Evolutionary conservation across 2,113 vertebrate species (phyloP).

Genomic region (Lipotes vexillifer): DNA sequence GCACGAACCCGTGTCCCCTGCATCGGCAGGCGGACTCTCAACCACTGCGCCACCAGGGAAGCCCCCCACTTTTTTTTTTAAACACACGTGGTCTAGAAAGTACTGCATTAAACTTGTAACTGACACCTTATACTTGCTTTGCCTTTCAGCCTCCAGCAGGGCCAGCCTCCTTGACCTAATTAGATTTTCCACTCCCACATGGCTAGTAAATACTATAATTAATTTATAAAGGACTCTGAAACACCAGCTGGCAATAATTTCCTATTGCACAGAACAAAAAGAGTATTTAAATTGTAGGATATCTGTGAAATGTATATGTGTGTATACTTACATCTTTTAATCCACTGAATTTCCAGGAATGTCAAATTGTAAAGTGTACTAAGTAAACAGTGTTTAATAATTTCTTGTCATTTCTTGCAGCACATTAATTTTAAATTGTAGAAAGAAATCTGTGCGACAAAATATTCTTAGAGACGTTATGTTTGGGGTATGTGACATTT

Average conservation of each 20-base stretch:
- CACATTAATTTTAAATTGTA: conserved; percentile 31
- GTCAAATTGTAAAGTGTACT: neutral
- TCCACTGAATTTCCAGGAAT: conserved; percentile 31
- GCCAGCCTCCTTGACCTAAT: conserved; percentile 64
- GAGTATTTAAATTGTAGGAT: neutral
- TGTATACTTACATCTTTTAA: neutral
- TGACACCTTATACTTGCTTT: conserved; percentile 14
- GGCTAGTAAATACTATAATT: conserved; percentile 61
- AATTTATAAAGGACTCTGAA: conserved; percentile 68
- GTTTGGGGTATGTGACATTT: neutral
- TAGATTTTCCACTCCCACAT: conserved; percentile 46
- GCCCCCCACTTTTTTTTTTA: neutral
- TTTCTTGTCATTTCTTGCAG: conserved; percentile 21
- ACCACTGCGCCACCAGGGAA: too few species aligned
- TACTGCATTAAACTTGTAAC: neutral
- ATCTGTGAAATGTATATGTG: neutral
- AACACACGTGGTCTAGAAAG: neutral
- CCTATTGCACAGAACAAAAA: conserved; percentile 22
- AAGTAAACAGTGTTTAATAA: neutral
- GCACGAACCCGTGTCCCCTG: too few species aligned
- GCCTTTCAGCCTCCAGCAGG: conserved; percentile 17
- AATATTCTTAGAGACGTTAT: neutral
- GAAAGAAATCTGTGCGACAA: neutral
- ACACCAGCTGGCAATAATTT: conserved; percentile 55
- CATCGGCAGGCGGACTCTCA: too few species aligned